These are phyloP conservation scores for Germaria angustata DNA, from an alignment of 2,888 invertebrate genomes.

Conservation along the genomic window DNA sequence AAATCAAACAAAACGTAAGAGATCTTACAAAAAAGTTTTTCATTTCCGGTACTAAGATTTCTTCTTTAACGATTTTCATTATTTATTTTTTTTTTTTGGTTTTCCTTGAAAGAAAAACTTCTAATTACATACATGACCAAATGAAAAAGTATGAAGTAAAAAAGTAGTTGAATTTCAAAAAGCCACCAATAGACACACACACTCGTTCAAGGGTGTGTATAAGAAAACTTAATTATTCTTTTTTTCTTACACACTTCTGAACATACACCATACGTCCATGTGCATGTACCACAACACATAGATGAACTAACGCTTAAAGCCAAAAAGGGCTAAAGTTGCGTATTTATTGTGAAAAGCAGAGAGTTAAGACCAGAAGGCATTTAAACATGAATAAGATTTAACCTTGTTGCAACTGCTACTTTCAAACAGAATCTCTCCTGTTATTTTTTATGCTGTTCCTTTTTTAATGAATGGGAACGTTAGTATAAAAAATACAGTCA, in stretches of 20 bases:
- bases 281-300: background rate
- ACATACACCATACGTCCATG: no score
- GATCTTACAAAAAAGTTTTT: conserved; percentile 44
- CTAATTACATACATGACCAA: conserved; percentile 77
- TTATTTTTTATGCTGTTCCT: background rate
- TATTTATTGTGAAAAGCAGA: conserved; percentile 10
- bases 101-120: conserved; percentile 72
- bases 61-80: background rate
- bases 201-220: conserved; percentile 7
- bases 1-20: conserved; percentile 17
- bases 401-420: conserved; percentile 25
- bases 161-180: conserved; percentile 8
- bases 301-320: conserved; percentile 27
- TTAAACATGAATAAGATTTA: conserved; percentile 46
- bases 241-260: background rate
- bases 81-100: conserved; percentile 51
- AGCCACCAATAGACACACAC: conserved; percentile 15
- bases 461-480: background rate
- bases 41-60: conserved; percentile 55
- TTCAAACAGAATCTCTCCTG: background rate
- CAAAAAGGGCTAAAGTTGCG: conserved; percentile 49
- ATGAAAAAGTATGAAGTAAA: conserved; percentile 36
- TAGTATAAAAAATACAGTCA: background rate
- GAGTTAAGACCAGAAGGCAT: conserved; percentile 45
- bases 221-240: conserved; percentile 61